phyloP scores from a whole-genome alignment of 2,888 invertebrate genomes.

The Epinotia demarniana region DNA sequence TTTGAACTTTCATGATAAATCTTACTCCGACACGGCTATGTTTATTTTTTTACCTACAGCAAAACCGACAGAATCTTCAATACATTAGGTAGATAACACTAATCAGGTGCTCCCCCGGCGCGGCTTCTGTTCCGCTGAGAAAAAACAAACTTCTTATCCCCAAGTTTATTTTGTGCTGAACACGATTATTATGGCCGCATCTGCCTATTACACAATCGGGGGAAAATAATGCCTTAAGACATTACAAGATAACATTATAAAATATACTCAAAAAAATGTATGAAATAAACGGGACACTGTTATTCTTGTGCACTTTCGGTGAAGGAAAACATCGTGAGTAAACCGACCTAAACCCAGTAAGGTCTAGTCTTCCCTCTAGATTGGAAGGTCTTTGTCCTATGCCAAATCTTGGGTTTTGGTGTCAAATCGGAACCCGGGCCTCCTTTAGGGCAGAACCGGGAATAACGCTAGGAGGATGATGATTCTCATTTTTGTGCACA shows the following conservation, averaged over 20 bases:
- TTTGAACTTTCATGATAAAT: not conserved
- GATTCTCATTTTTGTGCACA: too few species aligned
- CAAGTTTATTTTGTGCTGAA: slow-evolving; percentile 28
- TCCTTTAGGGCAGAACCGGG: too few species aligned
- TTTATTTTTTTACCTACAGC: not conserved
- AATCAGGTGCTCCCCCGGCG: slow-evolving; percentile 10
- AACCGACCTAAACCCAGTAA: too few species aligned
- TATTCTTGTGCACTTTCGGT: too few species aligned
- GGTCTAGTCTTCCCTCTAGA: too few species aligned
- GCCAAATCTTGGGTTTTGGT: too few species aligned
- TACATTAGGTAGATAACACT: slow-evolving; percentile 27
- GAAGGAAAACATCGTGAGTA: too few species aligned
- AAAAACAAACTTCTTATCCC: slow-evolving; percentile 29
- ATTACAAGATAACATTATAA: not conserved
- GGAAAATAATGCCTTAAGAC: slow-evolving; percentile 1
- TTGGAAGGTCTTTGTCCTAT: too few species aligned
- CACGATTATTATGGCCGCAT: slow-evolving; percentile 22
- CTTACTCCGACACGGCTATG: not conserved
- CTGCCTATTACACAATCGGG: slow-evolving; percentile 5
- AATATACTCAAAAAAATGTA: not conserved
- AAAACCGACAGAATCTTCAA: slow-evolving; percentile 1
- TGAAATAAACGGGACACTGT: not conserved
- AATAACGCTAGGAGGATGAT: too few species aligned
- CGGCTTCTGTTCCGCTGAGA: slow-evolving; percentile 1
- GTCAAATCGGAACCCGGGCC: too few species aligned